Percentiles rank a stretch among this genome's conserved stretches.
These are phyloP conservation scores for Rhinolophus ferrumequinum DNA, from an alignment of 2,113 vertebrate genomes.

Conservation along the genomic window DNA sequence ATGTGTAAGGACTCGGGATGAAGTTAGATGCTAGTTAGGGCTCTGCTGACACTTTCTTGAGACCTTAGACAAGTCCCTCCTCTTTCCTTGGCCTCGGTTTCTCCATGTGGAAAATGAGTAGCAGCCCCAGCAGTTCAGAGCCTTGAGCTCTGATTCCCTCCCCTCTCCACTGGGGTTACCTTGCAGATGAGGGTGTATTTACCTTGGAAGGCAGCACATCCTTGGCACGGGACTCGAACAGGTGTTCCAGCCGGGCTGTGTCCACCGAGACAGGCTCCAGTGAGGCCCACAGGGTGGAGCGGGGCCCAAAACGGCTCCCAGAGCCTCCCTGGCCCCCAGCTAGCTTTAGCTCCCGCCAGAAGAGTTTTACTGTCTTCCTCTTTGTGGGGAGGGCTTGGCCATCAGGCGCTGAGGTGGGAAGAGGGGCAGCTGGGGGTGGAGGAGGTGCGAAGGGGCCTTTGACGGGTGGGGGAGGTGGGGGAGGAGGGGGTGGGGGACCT, in stretches of 20 bases:
- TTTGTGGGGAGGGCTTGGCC: slow-evolving; percentile 86
- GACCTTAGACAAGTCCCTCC: background rate
- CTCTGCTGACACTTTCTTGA: background rate
- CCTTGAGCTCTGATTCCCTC: background rate
- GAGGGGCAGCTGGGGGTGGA: slow-evolving; percentile 53
- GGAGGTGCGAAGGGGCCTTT: slow-evolving; percentile 42
- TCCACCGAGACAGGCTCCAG: slow-evolving; percentile 93
- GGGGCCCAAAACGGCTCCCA: slow-evolving; percentile 68
- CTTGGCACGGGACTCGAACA: slow-evolving; percentile 96
- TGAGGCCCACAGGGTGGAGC: slow-evolving; percentile 93
- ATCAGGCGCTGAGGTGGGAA: slow-evolving; percentile 46
- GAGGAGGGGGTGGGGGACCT: slow-evolving; percentile 84
- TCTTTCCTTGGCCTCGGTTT: background rate
- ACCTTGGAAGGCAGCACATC: slow-evolving; percentile 93
- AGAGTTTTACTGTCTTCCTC: slow-evolving; percentile 96
- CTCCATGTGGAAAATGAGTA: background rate
- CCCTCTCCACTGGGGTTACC: background rate
- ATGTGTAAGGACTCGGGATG: background rate
- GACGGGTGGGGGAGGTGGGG: slow-evolving; percentile 79
- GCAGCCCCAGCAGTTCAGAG: background rate
- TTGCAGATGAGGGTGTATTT: slow-evolving; percentile 33
- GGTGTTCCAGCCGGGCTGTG: slow-evolving; percentile 91
- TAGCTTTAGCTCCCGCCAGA: slow-evolving; percentile 96
- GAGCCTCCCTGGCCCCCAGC: slow-evolving; percentile 62
- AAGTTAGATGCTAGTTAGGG: background rate